Percentiles rank a stretch among this genome's conserved stretches.
Evolutionary conservation across 1,140 invertebrate genomes (phyloP).

Genomic region (Bombus difficillimus): DNA sequence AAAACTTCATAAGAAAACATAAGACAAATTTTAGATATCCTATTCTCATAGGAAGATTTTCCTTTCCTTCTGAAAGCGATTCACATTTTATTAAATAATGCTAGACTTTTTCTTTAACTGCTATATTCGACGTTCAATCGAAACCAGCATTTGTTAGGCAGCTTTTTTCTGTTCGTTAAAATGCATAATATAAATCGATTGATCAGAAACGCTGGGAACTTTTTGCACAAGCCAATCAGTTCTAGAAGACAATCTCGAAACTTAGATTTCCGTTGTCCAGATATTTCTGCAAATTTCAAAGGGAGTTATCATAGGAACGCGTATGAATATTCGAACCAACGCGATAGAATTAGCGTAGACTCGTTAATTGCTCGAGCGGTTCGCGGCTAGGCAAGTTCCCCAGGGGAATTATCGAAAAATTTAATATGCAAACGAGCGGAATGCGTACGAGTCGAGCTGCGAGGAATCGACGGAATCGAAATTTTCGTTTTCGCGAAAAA

Average conservation of each 20-base stretch:
- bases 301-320: neutral
- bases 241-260: neutral
- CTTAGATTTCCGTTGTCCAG: neutral
- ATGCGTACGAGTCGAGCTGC: too few species aligned
- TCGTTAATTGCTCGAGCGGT: slow-evolving; percentile 13
- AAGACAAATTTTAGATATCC: neutral
- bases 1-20: neutral
- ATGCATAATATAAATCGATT: neutral
- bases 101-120: too few species aligned
- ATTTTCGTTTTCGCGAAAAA: neutral
- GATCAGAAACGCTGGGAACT: neutral
- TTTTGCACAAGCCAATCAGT: neutral
- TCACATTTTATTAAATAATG: too few species aligned
- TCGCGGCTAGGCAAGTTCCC: neutral
- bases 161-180: too few species aligned
- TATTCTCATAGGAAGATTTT: too few species aligned
- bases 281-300: neutral
- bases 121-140: too few species aligned
- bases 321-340: neutral
- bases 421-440: slow-evolving; percentile 14
- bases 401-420: slow-evolving; percentile 34
- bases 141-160: too few species aligned
- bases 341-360: slow-evolving; percentile 3
- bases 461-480: neutral
- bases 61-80: too few species aligned